These are phyloP conservation scores for Rhaphigaster nebulosa DNA, from an alignment of 2,888 invertebrate species.

Conservation along the genomic window DNA sequence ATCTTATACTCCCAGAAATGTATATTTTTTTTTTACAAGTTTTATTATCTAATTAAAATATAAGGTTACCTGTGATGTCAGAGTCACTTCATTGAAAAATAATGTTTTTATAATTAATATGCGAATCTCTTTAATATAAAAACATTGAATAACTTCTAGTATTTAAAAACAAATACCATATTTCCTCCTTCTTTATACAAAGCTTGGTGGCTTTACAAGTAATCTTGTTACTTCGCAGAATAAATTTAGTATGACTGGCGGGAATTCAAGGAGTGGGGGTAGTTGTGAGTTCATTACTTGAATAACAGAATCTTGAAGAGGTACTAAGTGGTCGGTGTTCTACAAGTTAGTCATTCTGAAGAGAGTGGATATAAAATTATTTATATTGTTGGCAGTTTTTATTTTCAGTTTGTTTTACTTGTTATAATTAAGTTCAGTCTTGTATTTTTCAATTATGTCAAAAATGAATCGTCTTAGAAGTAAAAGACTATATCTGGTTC, in stretches of 20 bases:
- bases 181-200: too few species aligned
- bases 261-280: not conserved
- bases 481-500: constrained; percentile 4
- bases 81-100: too few species aligned
- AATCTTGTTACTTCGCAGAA: not conserved
- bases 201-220: too few species aligned
- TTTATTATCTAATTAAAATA: too few species aligned
- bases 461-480: constrained; percentile 22
- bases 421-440: not conserved
- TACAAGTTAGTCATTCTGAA: not conserved
- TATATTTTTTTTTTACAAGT: too few species aligned
- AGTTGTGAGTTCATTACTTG: not conserved
- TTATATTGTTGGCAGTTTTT: not conserved
- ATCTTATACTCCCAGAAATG: too few species aligned
- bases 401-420: not conserved
- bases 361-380: not conserved
- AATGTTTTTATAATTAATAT: too few species aligned
- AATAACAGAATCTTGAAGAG: not conserved
- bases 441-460: constrained; percentile 44
- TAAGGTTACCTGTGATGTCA: too few species aligned
- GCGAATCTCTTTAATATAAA: too few species aligned
- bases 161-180: too few species aligned
- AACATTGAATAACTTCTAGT: too few species aligned
- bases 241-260: not conserved
- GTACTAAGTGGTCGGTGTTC: too few species aligned